phyloP scores from a whole-genome alignment of 2,113 vertebrate species.

The Oncorhynchus gorbuscha region DNA sequence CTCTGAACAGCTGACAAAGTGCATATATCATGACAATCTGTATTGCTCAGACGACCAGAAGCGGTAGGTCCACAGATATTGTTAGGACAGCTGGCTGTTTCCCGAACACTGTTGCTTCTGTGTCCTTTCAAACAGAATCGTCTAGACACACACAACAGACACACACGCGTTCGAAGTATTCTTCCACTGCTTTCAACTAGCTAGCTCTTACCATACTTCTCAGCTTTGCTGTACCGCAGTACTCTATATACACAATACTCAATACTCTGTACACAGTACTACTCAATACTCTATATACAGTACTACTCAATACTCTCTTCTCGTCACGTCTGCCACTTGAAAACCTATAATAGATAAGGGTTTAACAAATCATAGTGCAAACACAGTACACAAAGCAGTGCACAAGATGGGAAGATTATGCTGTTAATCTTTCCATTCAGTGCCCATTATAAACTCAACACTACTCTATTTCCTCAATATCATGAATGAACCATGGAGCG shows the following conservation, averaged over 20 bases:
- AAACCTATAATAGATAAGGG: too few relatives aligned
- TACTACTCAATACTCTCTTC: not conserved
- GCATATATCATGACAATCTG: constrained; percentile 25
- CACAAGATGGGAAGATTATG: too few relatives aligned
- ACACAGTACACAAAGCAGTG: too few relatives aligned
- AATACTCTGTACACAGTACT: too few relatives aligned
- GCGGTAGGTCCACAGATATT: constrained; percentile 32
- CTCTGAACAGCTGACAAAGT: constrained; percentile 44
- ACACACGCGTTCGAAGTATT: not conserved
- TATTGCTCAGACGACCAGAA: constrained; percentile 24
- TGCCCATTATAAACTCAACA: too few relatives aligned
- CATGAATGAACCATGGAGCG: not conserved
- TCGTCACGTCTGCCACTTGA: too few relatives aligned
- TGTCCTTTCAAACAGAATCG: constrained; percentile 7
- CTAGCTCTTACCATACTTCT: not conserved
- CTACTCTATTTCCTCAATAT: not conserved
- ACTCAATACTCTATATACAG: too few relatives aligned
- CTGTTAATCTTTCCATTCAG: too few relatives aligned
- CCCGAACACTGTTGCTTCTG: constrained; percentile 19
- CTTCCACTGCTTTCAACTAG: too few relatives aligned
- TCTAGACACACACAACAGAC: not conserved
- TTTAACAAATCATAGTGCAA: too few relatives aligned
- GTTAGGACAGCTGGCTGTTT: constrained; percentile 37
- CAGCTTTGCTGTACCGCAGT: not conserved
- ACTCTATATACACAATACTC: not conserved